These are phyloP conservation scores for Pteruthius melanotis DNA, from an alignment of 2,113 vertebrate genomes.

Conservation along the genomic window DNA sequence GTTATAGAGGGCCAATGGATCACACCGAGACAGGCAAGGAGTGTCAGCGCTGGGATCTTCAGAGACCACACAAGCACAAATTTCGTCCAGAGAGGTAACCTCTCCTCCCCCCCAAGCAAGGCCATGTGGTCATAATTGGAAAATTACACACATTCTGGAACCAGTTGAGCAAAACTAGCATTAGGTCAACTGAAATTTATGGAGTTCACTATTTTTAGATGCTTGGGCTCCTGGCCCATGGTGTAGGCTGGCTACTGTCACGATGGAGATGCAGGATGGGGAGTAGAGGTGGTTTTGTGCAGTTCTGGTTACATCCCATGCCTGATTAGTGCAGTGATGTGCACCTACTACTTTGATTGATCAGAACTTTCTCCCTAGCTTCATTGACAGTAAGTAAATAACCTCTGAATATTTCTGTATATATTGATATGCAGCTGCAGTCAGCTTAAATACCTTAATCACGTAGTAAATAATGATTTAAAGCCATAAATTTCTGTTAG, in stretches of 20 bases:
- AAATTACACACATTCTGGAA: neutral
- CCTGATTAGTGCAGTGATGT: neutral
- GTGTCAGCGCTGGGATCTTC: conserved; percentile 96
- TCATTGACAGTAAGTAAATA: neutral
- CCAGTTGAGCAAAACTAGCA: neutral
- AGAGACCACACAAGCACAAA: conserved; percentile 89
- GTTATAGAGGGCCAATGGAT: conserved; percentile 97
- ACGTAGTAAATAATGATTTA: neutral
- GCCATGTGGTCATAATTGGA: neutral
- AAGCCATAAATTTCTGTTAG: neutral
- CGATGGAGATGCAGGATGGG: neutral
- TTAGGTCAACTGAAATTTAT: neutral
- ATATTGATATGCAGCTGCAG: neutral
- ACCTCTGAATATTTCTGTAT: neutral
- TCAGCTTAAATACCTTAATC: neutral
- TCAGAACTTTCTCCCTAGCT: neutral
- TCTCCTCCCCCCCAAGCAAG: neutral
- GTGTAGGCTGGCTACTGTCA: neutral
- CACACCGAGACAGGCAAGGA: conserved; percentile 90
- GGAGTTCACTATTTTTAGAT: neutral
- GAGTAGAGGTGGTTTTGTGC: neutral
- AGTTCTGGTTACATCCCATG: neutral
- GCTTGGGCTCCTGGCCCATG: neutral
- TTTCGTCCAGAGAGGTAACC: conserved; percentile 90
- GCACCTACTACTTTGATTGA: neutral